phyloP scores from a whole-genome alignment of 2,888 invertebrate species.

The Noctua comes region DNA sequence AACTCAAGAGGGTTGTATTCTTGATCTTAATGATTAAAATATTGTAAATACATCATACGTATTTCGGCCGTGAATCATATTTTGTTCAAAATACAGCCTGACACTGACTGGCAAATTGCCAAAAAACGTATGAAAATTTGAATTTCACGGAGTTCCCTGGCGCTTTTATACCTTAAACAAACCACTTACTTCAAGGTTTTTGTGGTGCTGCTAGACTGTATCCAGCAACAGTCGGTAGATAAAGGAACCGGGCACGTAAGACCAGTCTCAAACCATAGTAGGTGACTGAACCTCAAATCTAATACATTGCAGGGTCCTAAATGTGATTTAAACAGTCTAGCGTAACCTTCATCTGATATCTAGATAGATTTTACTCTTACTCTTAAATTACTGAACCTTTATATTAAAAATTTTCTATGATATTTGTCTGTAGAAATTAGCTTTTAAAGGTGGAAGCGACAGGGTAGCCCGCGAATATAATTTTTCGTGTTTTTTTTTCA shows the following conservation, averaged over 20 bases:
- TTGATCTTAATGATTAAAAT: too few relatives aligned
- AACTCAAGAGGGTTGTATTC: too few relatives aligned
- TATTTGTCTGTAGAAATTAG: constrained; percentile 31
- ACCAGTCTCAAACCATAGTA: constrained; percentile 46
- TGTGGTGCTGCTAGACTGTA: constrained; percentile 1
- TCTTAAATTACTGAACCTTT: constrained; percentile 43
- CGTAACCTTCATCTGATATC: constrained; percentile 43
- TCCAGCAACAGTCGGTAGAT: background rate
- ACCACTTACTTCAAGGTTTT: background rate
- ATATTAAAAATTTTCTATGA: constrained; percentile 19
- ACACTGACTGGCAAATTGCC: background rate
- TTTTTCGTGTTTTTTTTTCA: too few relatives aligned
- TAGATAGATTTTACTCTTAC: constrained; percentile 48
- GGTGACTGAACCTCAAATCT: constrained; percentile 57
- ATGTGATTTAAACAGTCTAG: constrained; percentile 65
- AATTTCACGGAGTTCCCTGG: too few relatives aligned
- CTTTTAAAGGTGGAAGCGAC: background rate
- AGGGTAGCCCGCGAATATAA: background rate
- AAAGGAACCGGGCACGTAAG: constrained; percentile 17
- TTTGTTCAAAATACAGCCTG: background rate
- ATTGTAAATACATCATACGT: too few relatives aligned
- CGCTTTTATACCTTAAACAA: background rate
- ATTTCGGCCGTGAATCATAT: too few relatives aligned
- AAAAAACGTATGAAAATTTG: background rate
- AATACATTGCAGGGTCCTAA: constrained; percentile 66